Evolutionary conservation across 2,888 invertebrate genomes (phyloP).

Genomic region (Leptinotarsa rubiginosa): DNA sequence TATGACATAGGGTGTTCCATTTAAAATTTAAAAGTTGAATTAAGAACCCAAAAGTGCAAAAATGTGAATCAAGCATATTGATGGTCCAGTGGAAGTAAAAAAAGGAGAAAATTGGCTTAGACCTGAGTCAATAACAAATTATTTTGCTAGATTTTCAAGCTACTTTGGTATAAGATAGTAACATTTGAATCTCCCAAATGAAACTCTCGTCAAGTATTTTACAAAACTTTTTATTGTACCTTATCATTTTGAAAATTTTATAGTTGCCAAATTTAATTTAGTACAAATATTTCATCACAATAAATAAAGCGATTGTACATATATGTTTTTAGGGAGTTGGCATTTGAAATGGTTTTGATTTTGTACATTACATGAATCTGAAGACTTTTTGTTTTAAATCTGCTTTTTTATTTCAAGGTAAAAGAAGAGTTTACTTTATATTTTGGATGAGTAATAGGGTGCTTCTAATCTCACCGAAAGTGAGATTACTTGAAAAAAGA

Average conservation of each 20-base stretch:
- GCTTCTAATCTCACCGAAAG: background rate
- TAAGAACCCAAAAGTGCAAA: too few species aligned
- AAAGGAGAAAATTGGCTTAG: too few species aligned
- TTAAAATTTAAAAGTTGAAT: too few species aligned
- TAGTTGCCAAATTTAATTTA: constrained; percentile 10
- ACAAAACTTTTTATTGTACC: background rate
- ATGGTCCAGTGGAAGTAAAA: too few species aligned
- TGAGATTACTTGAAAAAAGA: constrained; percentile 14
- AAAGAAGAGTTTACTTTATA: background rate
- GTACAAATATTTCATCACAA: constrained; percentile 13
- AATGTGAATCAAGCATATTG: too few species aligned
- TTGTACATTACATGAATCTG: background rate
- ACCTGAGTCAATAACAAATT: too few species aligned
- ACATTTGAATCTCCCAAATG: background rate
- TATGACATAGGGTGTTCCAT: too few species aligned
- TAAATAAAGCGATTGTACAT: background rate
- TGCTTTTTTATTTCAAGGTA: background rate
- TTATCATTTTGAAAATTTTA: background rate
- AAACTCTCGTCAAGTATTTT: background rate
- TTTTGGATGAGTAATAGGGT: background rate
- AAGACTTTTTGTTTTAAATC: background rate
- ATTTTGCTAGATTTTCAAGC: too few species aligned
- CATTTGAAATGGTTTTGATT: background rate
- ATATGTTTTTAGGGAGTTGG: background rate
- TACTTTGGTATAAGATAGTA: too few species aligned